These are phyloP conservation scores for Echeneis naucrates DNA, from an alignment of 2,797 vertebrate genomes.

Conservation along the genomic window DNA sequence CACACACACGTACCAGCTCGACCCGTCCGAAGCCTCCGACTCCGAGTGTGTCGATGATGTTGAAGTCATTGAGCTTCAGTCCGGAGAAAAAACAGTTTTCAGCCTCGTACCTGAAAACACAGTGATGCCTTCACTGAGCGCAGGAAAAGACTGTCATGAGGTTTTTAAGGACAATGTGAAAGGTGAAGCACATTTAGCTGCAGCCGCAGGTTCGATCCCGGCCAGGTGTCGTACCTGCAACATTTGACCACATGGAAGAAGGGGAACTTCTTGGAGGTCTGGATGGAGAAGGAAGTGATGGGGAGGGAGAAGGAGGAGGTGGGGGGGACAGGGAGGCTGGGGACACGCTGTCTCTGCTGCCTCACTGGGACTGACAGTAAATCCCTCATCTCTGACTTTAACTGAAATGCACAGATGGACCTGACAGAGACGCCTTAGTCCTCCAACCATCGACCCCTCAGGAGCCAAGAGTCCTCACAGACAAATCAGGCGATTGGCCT, in stretches of 20 bases:
- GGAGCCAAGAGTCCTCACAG: too few species aligned
- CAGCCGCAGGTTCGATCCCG: background rate
- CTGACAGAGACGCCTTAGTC: too few species aligned
- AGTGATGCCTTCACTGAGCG: constrained; percentile 17
- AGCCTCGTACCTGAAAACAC: constrained; percentile 91
- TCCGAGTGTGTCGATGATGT: constrained; percentile 95
- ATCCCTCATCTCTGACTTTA: constrained; percentile 78
- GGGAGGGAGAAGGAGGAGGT: constrained; percentile 66
- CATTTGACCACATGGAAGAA: constrained; percentile 94
- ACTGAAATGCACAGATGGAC: constrained; percentile 6
- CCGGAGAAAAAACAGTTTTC: constrained; percentile 95
- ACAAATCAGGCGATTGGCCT: too few species aligned
- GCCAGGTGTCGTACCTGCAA: constrained; percentile 89
- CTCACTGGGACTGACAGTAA: constrained; percentile 60
- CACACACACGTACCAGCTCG: constrained; percentile 89
- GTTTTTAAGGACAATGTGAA: background rate
- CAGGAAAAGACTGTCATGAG: background rate
- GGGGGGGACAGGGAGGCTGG: constrained; percentile 69
- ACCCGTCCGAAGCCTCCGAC: constrained; percentile 95
- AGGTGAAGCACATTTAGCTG: background rate
- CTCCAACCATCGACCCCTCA: too few species aligned
- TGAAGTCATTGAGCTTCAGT: constrained; percentile 94
- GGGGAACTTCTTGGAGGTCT: constrained; percentile 93
- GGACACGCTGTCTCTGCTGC: constrained; percentile 64
- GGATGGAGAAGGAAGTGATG: constrained; percentile 81